Conservation (phyloP, 2,888 invertebrate species). For the Rhingia rostrata region DNA sequence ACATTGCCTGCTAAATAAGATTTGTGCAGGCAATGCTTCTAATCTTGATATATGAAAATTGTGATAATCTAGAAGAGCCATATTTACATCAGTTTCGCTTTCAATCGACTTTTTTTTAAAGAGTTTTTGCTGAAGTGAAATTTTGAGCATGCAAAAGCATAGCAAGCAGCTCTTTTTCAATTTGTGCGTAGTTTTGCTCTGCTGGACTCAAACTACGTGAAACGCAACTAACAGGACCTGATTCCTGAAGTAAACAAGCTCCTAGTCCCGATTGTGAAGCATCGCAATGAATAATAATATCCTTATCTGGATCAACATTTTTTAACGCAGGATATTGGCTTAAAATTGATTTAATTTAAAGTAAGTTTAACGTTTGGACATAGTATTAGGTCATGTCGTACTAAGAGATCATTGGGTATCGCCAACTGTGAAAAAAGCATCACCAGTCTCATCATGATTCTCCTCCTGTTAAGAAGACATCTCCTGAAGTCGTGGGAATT, state of each 20-base stretch:
- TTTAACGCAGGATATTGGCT: no score
- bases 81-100: conserved; percentile 30
- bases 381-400: no score
- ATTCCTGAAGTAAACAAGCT: conserved; percentile 52
- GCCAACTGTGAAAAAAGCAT: no score
- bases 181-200: conserved; percentile 44
- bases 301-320: no score
- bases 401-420: no score
- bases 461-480: no score
- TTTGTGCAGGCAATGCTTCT: conserved; percentile 23
- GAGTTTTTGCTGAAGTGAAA: conserved; percentile 55
- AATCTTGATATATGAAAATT: conserved; percentile 57
- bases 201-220: conserved; percentile 35
- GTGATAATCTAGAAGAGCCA: conserved; percentile 58
- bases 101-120: conserved; percentile 70
- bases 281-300: conserved; percentile 46
- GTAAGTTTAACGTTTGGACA: no score
- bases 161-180: conserved; percentile 42
- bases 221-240: conserved; percentile 40
- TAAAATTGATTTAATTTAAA: no score
- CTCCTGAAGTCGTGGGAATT: no score
- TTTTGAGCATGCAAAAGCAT: conserved; percentile 33
- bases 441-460: conserved; percentile 1
- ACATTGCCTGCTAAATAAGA: conserved; percentile 64
- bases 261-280: conserved; percentile 49